Conservation (phyloP, 30 jellyfish, hydroid and myxozoan genomes). For the Turritopsis rubra region DNA sequence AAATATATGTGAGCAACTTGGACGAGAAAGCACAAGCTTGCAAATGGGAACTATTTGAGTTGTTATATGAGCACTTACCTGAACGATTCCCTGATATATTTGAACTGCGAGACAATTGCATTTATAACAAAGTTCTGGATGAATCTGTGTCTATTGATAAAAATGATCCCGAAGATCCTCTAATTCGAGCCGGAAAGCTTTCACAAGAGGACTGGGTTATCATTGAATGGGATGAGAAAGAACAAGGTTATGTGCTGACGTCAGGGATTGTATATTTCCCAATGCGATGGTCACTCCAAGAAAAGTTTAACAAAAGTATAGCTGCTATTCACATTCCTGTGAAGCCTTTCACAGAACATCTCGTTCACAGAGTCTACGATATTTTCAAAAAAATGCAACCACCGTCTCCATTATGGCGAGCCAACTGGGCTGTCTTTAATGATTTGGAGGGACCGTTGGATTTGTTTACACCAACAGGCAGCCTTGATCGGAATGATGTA, state of each 20-base stretch:
- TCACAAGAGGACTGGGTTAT: slow-evolving; percentile 87
- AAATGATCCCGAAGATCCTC: slow-evolving; percentile 47
- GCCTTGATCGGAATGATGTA: slow-evolving; percentile 38
- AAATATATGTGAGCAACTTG: slow-evolving; percentile 41
- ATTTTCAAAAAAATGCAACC: slow-evolving; percentile 61
- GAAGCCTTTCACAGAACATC: slow-evolving; percentile 53
- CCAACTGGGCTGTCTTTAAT: slow-evolving; percentile 79
- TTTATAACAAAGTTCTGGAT: slow-evolving; percentile 61
- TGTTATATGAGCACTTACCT: slow-evolving; percentile 51
- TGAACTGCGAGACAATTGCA: slow-evolving; percentile 49
- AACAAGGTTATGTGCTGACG: slow-evolving; percentile 44
- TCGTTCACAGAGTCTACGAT: slow-evolving; percentile 43
- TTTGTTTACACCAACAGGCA: slow-evolving; percentile 60
- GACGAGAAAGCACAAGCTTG: slow-evolving; percentile 40
- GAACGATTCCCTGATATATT: slow-evolving; percentile 60
- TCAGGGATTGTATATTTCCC: slow-evolving; percentile 82
- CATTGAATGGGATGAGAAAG: slow-evolving; percentile 59
- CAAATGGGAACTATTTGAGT: slow-evolving; percentile 66
- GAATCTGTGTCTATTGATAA: slow-evolving; percentile 50
- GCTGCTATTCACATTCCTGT: slow-evolving; percentile 75
- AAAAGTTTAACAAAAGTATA: slow-evolving; percentile 60
- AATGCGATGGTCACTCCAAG: slow-evolving; percentile 79
- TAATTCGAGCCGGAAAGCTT: slow-evolving; percentile 57
- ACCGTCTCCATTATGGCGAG: slow-evolving; percentile 66
- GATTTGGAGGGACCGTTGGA: slow-evolving; percentile 61